Conservation (phyloP, 2,113 vertebrate species). For the Amia ocellicauda region DNA sequence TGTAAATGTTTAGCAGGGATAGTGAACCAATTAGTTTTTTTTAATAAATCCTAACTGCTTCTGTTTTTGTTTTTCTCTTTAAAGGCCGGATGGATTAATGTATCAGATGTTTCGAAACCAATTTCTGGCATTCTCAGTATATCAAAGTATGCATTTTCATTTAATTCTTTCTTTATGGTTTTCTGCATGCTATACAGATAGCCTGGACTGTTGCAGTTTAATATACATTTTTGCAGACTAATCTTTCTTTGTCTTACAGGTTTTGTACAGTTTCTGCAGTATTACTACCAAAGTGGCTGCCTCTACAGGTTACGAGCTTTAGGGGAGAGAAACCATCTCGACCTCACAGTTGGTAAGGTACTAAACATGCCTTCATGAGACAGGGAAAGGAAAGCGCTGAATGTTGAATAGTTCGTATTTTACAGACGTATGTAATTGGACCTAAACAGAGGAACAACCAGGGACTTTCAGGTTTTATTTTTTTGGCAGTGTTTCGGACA, state of each 20-base stretch:
- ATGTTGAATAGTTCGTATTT: not conserved
- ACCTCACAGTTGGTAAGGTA: slow-evolving; percentile 91
- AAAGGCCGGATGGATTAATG: slow-evolving; percentile 90
- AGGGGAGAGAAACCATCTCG: slow-evolving; percentile 91
- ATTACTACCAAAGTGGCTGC: slow-evolving; percentile 97
- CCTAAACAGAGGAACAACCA: not conserved
- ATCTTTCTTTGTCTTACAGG: slow-evolving; percentile 59
- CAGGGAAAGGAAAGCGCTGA: too few relatives aligned
- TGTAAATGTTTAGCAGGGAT: too few relatives aligned
- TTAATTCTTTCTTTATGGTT: not conserved
- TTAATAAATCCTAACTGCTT: too few relatives aligned
- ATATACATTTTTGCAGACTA: too few relatives aligned
- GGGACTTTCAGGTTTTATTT: not conserved
- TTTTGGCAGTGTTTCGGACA: not conserved
- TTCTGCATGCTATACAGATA: not conserved
- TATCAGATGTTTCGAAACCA: slow-evolving; percentile 96
- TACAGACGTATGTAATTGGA: not conserved
- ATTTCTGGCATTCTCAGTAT: slow-evolving; percentile 94
- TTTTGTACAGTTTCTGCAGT: slow-evolving; percentile 95
- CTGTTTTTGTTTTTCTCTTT: too few relatives aligned
- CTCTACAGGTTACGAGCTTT: slow-evolving; percentile 88
- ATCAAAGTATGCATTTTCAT: slow-evolving; percentile 81
- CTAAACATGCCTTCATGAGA: not conserved
- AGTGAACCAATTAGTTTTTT: too few relatives aligned
- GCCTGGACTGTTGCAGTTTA: too few relatives aligned